Percentiles rank a stretch among this genome's conserved stretches.
Conservation (phyloP, 2,888 invertebrate species). For the Marasmarcha lunaedactyla region DNA sequence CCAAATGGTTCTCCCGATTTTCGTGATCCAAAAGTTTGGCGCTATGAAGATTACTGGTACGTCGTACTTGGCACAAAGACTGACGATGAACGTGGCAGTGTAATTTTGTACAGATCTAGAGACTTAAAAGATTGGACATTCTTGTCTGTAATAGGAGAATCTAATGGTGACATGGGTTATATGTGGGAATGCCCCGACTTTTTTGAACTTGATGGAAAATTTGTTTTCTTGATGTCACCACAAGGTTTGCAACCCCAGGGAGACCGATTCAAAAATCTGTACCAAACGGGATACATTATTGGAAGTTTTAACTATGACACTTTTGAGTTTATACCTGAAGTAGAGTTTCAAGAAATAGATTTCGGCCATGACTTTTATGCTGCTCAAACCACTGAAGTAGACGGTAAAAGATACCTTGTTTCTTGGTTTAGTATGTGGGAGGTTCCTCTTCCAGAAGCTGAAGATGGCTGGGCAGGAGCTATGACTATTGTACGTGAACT, state of each 20-base stretch:
- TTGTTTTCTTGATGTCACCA: constrained; percentile 51
- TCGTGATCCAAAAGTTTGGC: constrained; percentile 63
- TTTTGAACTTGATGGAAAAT: constrained; percentile 51
- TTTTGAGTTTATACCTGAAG: constrained; percentile 39
- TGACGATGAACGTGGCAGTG: constrained; percentile 36
- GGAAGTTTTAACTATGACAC: constrained; percentile 53
- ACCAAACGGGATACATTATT: constrained; percentile 53
- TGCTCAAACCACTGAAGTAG: constrained; percentile 39
- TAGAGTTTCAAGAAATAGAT: constrained; percentile 50
- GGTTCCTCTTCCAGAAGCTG: constrained; percentile 36
- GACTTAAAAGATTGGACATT: constrained; percentile 51
- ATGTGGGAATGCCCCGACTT: constrained; percentile 70
- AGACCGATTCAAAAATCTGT: constrained; percentile 46
- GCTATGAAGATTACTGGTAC: constrained; percentile 46
- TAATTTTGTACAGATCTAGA: constrained; percentile 46
- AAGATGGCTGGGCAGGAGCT: constrained; percentile 55
- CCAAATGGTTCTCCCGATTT: constrained; percentile 52
- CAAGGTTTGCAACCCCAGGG: constrained; percentile 48
- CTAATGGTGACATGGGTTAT: constrained; percentile 41
- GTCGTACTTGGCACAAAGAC: constrained; percentile 51
- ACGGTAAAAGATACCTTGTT: constrained; percentile 42
- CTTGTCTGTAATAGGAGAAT: constrained; percentile 31
- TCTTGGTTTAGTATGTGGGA: constrained; percentile 64
- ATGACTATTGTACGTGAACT: constrained; percentile 52
- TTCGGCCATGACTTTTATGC: constrained; percentile 64